A percentile compares a stretch with the other conserved stretches of the same genome.
Conservation (phyloP, 2,888 invertebrate genomes). For the Adineta ricciae region DNA sequence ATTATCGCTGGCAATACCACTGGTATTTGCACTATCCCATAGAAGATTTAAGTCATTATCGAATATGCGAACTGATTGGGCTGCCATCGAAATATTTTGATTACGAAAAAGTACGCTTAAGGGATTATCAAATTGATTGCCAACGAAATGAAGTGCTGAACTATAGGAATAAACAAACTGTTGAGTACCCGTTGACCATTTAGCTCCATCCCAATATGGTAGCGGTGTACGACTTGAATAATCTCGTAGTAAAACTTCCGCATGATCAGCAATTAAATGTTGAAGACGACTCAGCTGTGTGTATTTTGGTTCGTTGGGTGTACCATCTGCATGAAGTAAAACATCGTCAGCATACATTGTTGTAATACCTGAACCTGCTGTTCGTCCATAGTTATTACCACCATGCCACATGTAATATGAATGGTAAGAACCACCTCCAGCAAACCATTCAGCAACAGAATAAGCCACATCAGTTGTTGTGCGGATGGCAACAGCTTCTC, state of each 20-base stretch:
- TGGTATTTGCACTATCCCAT: conserved; percentile 1
- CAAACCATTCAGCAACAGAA: conserved; percentile 9
- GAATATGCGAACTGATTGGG: neutral
- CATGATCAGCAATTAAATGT: neutral
- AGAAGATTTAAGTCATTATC: neutral
- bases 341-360: neutral
- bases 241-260: neutral
- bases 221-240: neutral
- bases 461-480: neutral
- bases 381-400: neutral
- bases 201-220: neutral
- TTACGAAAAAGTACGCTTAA: neutral
- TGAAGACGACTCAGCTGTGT: neutral
- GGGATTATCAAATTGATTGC: neutral
- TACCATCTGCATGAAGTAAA: neutral
- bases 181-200: neutral
- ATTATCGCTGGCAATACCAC: neutral
- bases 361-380: neutral
- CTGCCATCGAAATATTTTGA: neutral
- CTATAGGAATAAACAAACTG: neutral
- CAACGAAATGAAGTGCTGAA: neutral
- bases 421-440: conserved; percentile 1
- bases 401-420: conserved; percentile 10
- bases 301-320: neutral
- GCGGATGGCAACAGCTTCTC: neutral